Base-by-base conservation (phyloP, 2,113 vertebrate species). In the Aegotheles bennettii region DNA sequence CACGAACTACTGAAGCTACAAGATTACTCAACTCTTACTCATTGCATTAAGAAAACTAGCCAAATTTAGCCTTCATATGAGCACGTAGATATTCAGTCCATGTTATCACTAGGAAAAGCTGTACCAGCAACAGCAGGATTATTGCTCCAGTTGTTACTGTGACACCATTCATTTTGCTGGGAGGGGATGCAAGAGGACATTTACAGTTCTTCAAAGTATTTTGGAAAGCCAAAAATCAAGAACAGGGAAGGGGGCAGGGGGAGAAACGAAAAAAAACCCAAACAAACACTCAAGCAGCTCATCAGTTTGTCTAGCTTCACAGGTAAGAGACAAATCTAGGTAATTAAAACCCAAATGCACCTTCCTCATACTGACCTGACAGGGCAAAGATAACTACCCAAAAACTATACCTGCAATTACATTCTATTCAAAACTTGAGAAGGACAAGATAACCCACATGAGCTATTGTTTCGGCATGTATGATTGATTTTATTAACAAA, bases 191-290 rank as follows among this genome's bases (percentile, higher is more conserved):
- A 18, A 26, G n/a, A 13, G 21, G 24, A 43, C 7, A 17, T 33
- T 51, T n/a, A 69, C 1, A 2, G 16, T 25, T 47, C 38, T 35
- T 38, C 26, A 38, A n/a, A 45, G 36, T 23, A 57, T n/a, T 65
- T n/a, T 24, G 18, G 21, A 90, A 70, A 65, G 42, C 8, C 13
- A 60, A 74, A 86, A 85, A n/a, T 2, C 23, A 50, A 26, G 8
- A 4, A 24, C 16, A 47, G 8, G 31, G 20, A 45, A 63, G 7
- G 11, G 6, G 7, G 7, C 2, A 1, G 4, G 8, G 14, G 20
- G 19, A 4, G 3, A 8, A 68, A n/a, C n/a, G n/a, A n/a, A n/a
- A n/a, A n/a, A n/a, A n/a, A n/a, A n/a, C n/a, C n/a, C n/a, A n/a
- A n/a, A 63, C 25, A 78, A 71, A 21, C 38, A 50, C 12, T 25